Evolutionary conservation across 64 coral and sea anemone species (phyloP), one percentile per base, ranked within the genome.

Genomic region (Montipora efflorescens): DNA sequence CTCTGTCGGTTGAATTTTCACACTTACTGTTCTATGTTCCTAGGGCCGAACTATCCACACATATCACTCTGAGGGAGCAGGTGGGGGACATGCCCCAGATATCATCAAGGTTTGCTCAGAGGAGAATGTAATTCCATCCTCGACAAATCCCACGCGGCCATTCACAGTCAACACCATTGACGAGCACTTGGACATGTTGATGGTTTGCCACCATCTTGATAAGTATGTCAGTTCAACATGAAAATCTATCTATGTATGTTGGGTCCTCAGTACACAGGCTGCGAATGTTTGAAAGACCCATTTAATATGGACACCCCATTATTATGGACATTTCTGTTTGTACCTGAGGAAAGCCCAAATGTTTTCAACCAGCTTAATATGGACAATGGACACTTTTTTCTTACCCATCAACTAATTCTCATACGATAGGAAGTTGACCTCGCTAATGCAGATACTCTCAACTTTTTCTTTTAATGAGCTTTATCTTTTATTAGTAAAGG

Each of bases 31-130:
- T 49, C 43, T 79, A n/a, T 89, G 19, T 73, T 57, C 3, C 19
- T n/a, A 95, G 93, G 93, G 93, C 25, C 80, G 93, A 2, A 95
- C 93, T 14, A 95, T 95, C 59, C 93, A 95, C 89, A 95, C 93
- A 1, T 95, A 95, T 76, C 93, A 95, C 82, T 90, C 87, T 0
- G 93, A 95, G 11, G 93, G 93, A 23, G 93, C 93, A 13, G 93
- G 93, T 21, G 93, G 93, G 16, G 93, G 93, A 58, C 93, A 95
- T 1, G 93, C 93, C 36, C 93, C 93, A 5, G 93, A 95, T 89
- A 95, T 95, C 75, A 95, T 95, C 28, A 74, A 67, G 59, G 93
- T 95, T 8, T 95, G 93, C 67, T 84, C 87, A 53, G 93, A 95
- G 62, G 71, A 43, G 50, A 95, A 95, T 67, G 94, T 95, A 20